Conservation (phyloP, 2,888 invertebrate genomes). For the Rhagophthalmus giganteus region DNA sequence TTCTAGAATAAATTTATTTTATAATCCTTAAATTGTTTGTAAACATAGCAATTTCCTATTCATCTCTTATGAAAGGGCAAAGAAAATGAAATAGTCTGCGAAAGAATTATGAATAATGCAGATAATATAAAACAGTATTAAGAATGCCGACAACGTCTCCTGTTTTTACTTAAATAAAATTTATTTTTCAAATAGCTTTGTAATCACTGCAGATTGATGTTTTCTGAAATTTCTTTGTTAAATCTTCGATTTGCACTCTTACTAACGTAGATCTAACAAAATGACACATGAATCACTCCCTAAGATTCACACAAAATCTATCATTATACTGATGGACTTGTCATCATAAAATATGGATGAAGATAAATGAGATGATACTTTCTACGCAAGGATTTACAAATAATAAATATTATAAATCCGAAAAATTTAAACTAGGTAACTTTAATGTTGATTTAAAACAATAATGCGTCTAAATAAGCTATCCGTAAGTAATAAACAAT, state of each 20-base stretch:
- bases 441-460: too few species aligned
- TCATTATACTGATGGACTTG: conserved; percentile 25
- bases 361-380: conserved; percentile 19
- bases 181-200: conserved; percentile 2
- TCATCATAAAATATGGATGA: conserved; percentile 27
- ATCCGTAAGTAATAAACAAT: too few species aligned
- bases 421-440: too few species aligned
- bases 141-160: conserved; percentile 9
- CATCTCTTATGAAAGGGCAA: conserved; percentile 21
- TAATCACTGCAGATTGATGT: neutral
- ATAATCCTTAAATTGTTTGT: conserved; percentile 27
- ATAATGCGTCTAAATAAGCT: too few species aligned
- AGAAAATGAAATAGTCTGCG: conserved; percentile 26
- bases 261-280: conserved; percentile 1
- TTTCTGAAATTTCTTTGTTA: neutral
- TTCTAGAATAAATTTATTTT: conserved; percentile 23
- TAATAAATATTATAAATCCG: too few species aligned
- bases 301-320: conserved; percentile 15
- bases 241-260: neutral
- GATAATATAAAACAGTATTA: conserved; percentile 18
- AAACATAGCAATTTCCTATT: conserved; percentile 30
- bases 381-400: too few species aligned
- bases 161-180: conserved; percentile 8
- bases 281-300: conserved; percentile 18
- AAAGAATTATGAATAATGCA: conserved; percentile 28